Percentiles rank a stretch among this genome's conserved stretches.
Conservation (phyloP, 2,113 vertebrate genomes). For the Natator depressus region DNA sequence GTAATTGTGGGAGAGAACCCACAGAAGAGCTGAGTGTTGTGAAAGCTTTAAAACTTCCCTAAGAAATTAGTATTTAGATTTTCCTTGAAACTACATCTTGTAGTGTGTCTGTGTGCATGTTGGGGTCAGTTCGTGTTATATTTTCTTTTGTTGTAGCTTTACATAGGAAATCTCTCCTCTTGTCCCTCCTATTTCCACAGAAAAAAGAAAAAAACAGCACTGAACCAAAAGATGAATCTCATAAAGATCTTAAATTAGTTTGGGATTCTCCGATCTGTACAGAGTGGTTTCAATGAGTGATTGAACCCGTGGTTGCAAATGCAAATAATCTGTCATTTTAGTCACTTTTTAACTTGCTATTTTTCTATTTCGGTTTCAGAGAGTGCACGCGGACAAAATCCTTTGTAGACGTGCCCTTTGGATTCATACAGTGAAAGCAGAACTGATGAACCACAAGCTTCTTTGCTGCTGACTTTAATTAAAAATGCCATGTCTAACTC, state of each 20-base stretch:
- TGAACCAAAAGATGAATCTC: not conserved
- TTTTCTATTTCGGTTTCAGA: not conserved
- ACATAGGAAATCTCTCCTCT: not conserved
- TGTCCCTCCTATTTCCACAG: not conserved
- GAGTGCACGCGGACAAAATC: not conserved
- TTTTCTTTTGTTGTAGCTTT: not conserved
- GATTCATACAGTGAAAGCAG: not conserved
- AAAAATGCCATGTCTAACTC: slow-evolving; percentile 71
- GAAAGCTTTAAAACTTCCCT: not conserved
- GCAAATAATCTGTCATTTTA: slow-evolving; percentile 13
- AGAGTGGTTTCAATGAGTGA: accelerated
- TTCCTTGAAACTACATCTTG: not conserved
- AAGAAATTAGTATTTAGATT: not conserved
- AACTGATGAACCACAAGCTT: slow-evolving; percentile 57
- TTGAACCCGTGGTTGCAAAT: accelerated
- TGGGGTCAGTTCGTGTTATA: no score
- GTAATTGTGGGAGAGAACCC: not conserved
- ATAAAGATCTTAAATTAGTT: not conserved
- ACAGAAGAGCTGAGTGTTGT: not conserved
- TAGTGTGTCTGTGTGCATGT: not conserved
- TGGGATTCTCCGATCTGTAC: not conserved
- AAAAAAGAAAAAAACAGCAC: not conserved
- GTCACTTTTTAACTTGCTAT: not conserved
- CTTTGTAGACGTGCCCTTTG: slow-evolving; percentile 48
- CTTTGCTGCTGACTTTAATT: slow-evolving; percentile 66